Evolutionary conservation across 2,797 vertebrate species (phyloP), one percentile per base, ranked within the genome.

Genomic region (Lepus townsendii): DNA sequence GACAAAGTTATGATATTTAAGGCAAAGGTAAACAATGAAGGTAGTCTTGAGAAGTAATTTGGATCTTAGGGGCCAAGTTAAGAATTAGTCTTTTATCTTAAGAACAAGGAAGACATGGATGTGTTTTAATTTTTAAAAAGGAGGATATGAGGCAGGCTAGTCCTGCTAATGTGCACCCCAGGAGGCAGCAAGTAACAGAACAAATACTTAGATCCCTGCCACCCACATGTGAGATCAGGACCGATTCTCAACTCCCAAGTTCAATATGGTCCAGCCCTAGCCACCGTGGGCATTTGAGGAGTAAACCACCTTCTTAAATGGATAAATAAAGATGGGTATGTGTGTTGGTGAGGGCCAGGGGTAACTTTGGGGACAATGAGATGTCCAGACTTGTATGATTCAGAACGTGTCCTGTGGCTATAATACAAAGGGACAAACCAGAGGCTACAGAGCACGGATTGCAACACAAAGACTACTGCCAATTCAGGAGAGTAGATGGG

Each of bases 61-160:
- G 52, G 76, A 6, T 35, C 22, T 26, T 79, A 6, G 3, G 12
- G 30, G 27, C 10, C 32, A 95, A 24, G 20, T 76, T 88, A 88
- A 72, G 35, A 92, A 76, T 62, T 52, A 62, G 65, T 22, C 65
- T 78, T 90, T 85, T 69, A 93, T 71, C 42, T 78, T 72, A 65
- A 75, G 20, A 88, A 75, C 4, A 71, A n/a, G 54, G 19, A 87
- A 57, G 32, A 12, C 52, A 47, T 6, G 68, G 38, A 68, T 68
- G 35, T 54, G 16, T 84, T 86, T 85, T 71, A 94, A 94, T 83
- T 73, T 4, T 63, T 63, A 27, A 76, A 47, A 89, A 92, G 19
- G 47, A 6, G 24, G 1, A 19, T 57, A 57, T 57, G 54, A 57
- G 19, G 54, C 19, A 57, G 54, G 54, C 54, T 57, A 16, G 14